Conservation (phyloP, 2,113 vertebrate genomes). For the Tetrao urogallus region DNA sequence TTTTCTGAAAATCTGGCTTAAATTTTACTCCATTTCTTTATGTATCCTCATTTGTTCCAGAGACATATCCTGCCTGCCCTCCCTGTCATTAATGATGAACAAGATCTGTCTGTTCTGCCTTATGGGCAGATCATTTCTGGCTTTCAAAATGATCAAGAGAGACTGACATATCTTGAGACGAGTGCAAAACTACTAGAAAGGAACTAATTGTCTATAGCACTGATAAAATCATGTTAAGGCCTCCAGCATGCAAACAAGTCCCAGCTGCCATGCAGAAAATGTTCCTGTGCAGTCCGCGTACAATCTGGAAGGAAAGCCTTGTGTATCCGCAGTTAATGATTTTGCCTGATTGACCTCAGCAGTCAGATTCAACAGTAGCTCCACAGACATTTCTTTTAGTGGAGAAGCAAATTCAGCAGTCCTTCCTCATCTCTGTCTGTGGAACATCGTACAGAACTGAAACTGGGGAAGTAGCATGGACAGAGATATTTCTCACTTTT, state of each 20-base stretch:
- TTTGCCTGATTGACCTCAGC: neutral
- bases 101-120: neutral
- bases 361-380: neutral
- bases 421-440: neutral
- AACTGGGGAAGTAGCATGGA: rapidly evolving
- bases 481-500: neutral
- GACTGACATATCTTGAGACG: neutral
- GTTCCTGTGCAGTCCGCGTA: neutral
- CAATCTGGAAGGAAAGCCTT: neutral
- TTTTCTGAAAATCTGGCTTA: neutral
- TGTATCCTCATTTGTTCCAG: neutral
- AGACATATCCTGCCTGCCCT: neutral
- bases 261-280: neutral
- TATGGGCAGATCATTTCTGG: neutral
- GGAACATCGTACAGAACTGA: neutral
- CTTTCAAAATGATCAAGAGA: neutral
- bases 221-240: neutral
- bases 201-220: neutral
- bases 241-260: neutral
- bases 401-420: neutral
- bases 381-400: neutral
- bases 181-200: neutral
- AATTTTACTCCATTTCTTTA: neutral
- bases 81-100: neutral
- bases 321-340: neutral